Conservation (phyloP, 2,888 invertebrate genomes). For the Priocnemis perturbator region DNA sequence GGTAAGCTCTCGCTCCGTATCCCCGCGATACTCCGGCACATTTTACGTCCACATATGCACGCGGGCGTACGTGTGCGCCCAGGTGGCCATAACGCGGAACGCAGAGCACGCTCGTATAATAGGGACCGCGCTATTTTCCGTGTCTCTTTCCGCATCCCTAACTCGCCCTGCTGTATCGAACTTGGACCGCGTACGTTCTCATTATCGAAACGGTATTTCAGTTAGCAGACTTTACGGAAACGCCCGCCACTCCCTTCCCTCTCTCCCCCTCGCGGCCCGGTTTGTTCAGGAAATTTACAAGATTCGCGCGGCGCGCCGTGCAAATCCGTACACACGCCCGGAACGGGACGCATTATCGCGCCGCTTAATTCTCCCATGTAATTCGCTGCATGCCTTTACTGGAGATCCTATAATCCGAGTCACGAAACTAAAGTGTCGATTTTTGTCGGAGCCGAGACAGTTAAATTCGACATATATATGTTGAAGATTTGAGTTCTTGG, state of each 20-base stretch:
- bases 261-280: background rate
- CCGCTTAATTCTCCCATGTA: too few species aligned
- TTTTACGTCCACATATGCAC: constrained; percentile 40
- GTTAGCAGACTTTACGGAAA: constrained; percentile 62
- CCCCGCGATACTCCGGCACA: constrained; percentile 37
- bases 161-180: background rate
- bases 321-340: too few species aligned
- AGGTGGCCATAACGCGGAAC: too few species aligned
- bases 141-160: constrained; percentile 7
- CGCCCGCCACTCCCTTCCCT: constrained; percentile 19
- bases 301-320: too few species aligned
- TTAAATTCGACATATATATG: too few species aligned
- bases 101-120: constrained; percentile 25
- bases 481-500: too few species aligned
- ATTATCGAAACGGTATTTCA: constrained; percentile 68
- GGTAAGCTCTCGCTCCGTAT: constrained; percentile 59
- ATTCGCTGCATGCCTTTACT: too few species aligned
- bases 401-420: too few species aligned
- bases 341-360: too few species aligned
- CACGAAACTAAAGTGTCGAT: too few species aligned
- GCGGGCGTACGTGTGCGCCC: constrained; percentile 3
- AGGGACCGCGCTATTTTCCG: constrained; percentile 30
- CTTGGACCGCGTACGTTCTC: constrained; percentile 56
- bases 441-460: too few species aligned
- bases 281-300: background rate